A percentile compares a stretch with the other conserved stretches of the same genome.
Evolutionary conservation across 2,797 vertebrate species (phyloP).

Genomic region (Sciurus carolinensis): DNA sequence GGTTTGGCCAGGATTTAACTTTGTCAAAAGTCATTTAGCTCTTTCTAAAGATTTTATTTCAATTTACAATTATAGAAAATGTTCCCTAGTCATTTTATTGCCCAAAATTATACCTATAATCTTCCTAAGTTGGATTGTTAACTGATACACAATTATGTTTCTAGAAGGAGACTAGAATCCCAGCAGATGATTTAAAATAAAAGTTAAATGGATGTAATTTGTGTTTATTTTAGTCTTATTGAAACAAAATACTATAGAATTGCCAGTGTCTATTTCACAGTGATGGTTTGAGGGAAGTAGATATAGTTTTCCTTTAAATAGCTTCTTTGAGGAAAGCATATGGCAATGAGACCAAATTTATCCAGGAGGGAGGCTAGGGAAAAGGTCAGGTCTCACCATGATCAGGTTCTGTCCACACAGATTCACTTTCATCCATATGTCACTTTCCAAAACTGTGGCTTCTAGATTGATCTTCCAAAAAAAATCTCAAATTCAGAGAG

Average conservation of each 20-base stretch:
- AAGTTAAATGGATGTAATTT: conserved; percentile 84
- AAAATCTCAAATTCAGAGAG: conserved; percentile 53
- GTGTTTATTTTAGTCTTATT: conserved; percentile 82
- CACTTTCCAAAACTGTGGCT: background rate
- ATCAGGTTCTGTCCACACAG: background rate
- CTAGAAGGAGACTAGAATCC: conserved; percentile 79
- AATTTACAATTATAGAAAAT: conserved; percentile 80
- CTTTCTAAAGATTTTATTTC: conserved; percentile 76
- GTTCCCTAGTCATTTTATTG: conserved; percentile 79
- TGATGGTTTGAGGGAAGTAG: conserved; percentile 72
- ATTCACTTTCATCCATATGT: background rate
- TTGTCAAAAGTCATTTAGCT: conserved; percentile 71
- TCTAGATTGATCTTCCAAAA: background rate
- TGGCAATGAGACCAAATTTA: conserved; percentile 42
- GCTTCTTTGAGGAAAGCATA: conserved; percentile 55
- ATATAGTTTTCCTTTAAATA: conserved; percentile 78
- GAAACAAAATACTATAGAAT: conserved; percentile 83
- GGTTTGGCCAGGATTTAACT: conserved; percentile 30
- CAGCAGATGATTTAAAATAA: conserved; percentile 81
- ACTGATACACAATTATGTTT: conserved; percentile 81
- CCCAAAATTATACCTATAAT: conserved; percentile 81
- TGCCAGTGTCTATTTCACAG: conserved; percentile 70
- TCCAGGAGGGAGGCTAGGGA: background rate
- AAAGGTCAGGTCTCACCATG: background rate
- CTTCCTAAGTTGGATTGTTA: conserved; percentile 79